Percentiles rank a stretch among this genome's conserved stretches.
These are phyloP conservation scores for Agrilus cyanescens DNA, from an alignment of 2,888 invertebrate genomes.

Conservation along the genomic window DNA sequence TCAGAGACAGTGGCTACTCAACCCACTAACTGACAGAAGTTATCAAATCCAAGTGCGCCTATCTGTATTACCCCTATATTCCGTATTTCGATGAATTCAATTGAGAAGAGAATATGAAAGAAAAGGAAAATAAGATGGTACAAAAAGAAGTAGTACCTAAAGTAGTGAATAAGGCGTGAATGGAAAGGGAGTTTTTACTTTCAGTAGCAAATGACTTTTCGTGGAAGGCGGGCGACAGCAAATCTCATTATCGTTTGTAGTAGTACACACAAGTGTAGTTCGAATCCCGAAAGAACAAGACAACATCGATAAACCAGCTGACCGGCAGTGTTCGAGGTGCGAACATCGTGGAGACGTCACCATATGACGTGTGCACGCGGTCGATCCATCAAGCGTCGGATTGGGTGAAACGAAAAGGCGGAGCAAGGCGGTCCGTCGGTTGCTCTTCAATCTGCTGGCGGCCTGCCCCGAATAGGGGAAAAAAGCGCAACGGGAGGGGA, in stretches of 20 bases:
- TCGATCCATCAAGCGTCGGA: conserved; percentile 35
- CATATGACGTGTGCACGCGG: conserved; percentile 31
- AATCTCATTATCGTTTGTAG: too few species aligned
- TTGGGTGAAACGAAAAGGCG: conserved; percentile 36
- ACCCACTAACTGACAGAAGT: too few species aligned
- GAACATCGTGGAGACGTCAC: conserved; percentile 27
- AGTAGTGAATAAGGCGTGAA: not conserved
- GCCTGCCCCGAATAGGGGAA: conserved; percentile 42
- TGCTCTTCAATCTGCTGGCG: conserved; percentile 33
- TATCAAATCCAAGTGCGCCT: too few species aligned
- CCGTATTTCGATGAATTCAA: too few species aligned
- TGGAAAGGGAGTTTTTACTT: not conserved
- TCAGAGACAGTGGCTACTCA: too few species aligned
- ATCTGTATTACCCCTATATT: too few species aligned
- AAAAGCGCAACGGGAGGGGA: conserved; percentile 32
- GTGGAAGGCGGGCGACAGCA: too few species aligned
- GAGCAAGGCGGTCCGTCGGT: conserved; percentile 36
- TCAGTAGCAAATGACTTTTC: too few species aligned
- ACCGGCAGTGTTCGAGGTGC: conserved; percentile 29
- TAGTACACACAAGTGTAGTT: too few species aligned
- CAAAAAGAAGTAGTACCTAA: not conserved
- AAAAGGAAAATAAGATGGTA: not conserved
- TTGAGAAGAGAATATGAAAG: not conserved
- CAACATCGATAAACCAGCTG: conserved; percentile 15
- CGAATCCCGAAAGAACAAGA: not conserved